A percentile compares a stretch with the other conserved stretches of the same genome.
Conservation (phyloP, 2,888 invertebrate species). For the Drosophila nr. fundita region DNA sequence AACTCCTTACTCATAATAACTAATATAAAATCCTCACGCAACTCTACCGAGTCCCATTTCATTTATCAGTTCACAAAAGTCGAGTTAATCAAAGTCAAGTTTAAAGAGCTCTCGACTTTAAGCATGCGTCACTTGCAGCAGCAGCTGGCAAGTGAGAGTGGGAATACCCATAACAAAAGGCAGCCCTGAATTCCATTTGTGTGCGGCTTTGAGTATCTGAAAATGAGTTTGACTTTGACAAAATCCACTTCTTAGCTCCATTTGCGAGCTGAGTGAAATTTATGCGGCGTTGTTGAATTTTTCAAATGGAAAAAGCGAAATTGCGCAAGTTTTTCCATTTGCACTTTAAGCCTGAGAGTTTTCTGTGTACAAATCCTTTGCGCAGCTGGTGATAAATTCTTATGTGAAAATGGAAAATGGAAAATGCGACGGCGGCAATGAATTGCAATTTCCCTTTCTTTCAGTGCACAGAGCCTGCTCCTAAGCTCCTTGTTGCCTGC, state of each 20-base stretch:
- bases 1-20: conserved; percentile 18
- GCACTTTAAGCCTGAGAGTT: conserved; percentile 39
- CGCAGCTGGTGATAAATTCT: conserved; percentile 33
- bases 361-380: conserved; percentile 20
- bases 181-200: conserved; percentile 31
- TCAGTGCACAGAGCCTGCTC: conserved; percentile 6
- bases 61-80: conserved; percentile 22
- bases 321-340: conserved; percentile 37
- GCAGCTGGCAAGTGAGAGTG: background rate
- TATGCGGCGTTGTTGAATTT: conserved; percentile 50
- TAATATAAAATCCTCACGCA: conserved; percentile 53
- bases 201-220: conserved; percentile 25
- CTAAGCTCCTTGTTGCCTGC: conserved; percentile 13
- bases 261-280: conserved; percentile 40
- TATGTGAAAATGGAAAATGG: conserved; percentile 32
- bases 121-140: conserved; percentile 46
- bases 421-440: conserved; percentile 40
- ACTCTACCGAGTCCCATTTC: conserved; percentile 7
- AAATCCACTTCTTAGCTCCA: background rate
- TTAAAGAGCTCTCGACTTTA: conserved; percentile 33
- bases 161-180: conserved; percentile 6
- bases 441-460: conserved; percentile 63
- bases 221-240: conserved; percentile 24
- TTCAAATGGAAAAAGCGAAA: conserved; percentile 26
- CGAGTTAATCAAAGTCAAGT: conserved; percentile 44